Evolutionary conservation across 2,888 invertebrate species (phyloP).

Genomic region (Drosophila mettleri): DNA sequence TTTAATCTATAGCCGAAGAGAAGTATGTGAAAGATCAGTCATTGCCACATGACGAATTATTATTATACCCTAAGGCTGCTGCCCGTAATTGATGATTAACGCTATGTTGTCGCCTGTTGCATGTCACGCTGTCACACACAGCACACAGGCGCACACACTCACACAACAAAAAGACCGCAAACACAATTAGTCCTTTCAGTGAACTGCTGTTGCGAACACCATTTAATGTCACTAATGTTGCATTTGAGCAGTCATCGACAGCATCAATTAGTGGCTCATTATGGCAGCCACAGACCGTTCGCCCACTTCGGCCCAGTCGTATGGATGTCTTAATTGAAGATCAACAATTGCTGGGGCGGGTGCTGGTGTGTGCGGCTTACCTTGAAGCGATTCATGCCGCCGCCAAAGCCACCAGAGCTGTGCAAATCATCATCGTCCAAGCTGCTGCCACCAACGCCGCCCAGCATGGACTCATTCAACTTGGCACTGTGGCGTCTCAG

Average conservation of each 20-base stretch:
- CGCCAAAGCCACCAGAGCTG: constrained; percentile 67
- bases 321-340: constrained; percentile 49
- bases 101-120: constrained; percentile 46
- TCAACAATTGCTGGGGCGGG: constrained; percentile 24
- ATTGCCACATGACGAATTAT: neutral
- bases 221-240: constrained; percentile 2
- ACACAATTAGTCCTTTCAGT: constrained; percentile 2
- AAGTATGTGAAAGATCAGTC: neutral
- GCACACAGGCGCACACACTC: neutral
- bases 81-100: constrained; percentile 13
- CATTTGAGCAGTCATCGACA: constrained; percentile 23
- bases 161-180: neutral
- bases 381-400: constrained; percentile 67
- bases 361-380: constrained; percentile 51
- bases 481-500: constrained; percentile 66
- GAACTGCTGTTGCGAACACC: neutral
- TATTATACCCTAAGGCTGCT: neutral
- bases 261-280: constrained; percentile 40
- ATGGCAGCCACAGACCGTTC: constrained; percentile 24
- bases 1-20: neutral
- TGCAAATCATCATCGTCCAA: constrained; percentile 67
- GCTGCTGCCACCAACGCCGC: constrained; percentile 61
- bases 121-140: constrained; percentile 12
- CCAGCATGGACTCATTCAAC: constrained; percentile 68
- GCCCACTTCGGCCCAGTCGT: constrained; percentile 6